Conservation (phyloP, 2,797 vertebrate species). For the Micropoecilia bifurca region DNA sequence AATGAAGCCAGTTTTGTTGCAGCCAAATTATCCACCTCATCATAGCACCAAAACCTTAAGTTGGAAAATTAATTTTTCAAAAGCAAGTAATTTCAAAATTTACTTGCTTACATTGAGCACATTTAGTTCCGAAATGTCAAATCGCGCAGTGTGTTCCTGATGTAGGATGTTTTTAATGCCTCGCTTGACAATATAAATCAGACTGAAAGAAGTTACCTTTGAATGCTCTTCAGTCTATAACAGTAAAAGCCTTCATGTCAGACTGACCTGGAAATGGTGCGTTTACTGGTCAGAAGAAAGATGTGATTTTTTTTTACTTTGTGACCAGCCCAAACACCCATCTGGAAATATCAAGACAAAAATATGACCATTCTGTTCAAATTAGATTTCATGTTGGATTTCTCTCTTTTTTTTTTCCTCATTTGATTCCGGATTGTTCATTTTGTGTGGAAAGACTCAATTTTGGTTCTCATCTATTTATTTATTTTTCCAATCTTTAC, state of each 20-base stretch:
- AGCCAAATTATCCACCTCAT: too few species aligned
- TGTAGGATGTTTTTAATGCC: not conserved
- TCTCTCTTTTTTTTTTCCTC: slow-evolving; percentile 23
- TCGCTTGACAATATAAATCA: not conserved
- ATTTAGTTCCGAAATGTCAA: too few species aligned
- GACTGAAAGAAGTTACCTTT: not conserved
- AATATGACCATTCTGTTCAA: not conserved
- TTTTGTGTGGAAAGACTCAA: slow-evolving; percentile 11
- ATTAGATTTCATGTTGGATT: not conserved
- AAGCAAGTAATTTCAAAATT: too few species aligned
- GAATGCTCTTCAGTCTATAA: not conserved
- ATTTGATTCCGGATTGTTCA: slow-evolving; percentile 28
- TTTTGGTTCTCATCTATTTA: not conserved
- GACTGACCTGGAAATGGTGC: not conserved
- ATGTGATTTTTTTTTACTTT: not conserved
- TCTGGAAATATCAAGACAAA: not conserved
- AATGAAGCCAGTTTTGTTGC: too few species aligned
- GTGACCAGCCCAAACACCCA: not conserved
- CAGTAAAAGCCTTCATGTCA: not conserved
- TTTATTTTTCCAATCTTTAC: slow-evolving; percentile 10
- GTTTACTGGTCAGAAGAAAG: not conserved
- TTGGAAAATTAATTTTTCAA: too few species aligned
- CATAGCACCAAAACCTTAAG: too few species aligned
- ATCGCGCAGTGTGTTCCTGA: too few species aligned
- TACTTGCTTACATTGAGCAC: too few species aligned